Conservation (phyloP, 2,113 vertebrate genomes). For the Ramphastos sulfuratus region DNA sequence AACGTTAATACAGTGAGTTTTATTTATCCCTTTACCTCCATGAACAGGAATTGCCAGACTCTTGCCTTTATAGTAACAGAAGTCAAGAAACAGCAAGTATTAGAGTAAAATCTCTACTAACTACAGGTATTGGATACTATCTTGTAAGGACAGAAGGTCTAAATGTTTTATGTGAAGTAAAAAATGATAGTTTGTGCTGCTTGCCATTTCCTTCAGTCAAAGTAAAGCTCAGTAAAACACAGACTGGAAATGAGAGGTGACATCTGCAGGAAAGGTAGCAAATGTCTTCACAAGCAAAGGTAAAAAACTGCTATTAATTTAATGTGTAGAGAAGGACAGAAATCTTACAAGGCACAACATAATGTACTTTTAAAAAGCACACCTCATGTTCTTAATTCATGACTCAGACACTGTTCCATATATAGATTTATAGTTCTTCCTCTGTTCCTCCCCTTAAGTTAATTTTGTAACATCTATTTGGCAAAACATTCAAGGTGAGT, state of each 20-base stretch:
- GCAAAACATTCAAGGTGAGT: conserved; percentile 35
- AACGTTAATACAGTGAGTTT: background rate
- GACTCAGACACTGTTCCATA: background rate
- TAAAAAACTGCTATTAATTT: background rate
- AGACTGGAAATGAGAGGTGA: background rate
- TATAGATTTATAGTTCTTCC: background rate
- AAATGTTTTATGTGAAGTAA: fast-evolving
- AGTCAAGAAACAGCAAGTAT: background rate
- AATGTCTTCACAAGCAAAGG: background rate
- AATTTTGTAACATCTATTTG: conserved; percentile 10
- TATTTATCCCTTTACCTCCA: background rate
- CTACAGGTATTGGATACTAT: background rate
- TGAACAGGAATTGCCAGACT: background rate
- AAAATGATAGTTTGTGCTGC: background rate
- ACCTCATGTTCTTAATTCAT: background rate
- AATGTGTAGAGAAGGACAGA: background rate
- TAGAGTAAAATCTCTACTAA: background rate
- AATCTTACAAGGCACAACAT: background rate
- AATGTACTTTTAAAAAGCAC: background rate
- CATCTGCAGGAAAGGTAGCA: background rate
- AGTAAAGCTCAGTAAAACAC: background rate
- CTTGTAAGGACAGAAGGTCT: background rate
- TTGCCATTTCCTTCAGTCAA: background rate
- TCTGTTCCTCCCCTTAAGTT: background rate
- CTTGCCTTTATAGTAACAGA: background rate